phyloP scores from a whole-genome alignment of 92 coral and sea anemone genomes.

The Metridium senile region DNA sequence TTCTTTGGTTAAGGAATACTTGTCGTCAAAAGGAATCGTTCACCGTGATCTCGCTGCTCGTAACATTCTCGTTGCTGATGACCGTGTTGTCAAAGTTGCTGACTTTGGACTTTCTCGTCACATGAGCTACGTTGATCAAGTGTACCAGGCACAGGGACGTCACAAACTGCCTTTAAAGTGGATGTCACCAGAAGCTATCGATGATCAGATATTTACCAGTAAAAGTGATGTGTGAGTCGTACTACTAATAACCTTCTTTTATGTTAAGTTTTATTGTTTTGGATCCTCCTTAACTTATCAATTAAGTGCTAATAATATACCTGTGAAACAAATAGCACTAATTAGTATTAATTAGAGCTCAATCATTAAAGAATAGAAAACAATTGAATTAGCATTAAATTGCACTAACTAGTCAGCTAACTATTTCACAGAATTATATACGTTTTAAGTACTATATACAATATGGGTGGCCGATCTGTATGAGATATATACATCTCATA shows the following conservation, averaged over 20 bases:
- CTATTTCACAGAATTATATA: too few species aligned
- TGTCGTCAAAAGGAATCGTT: conserved; percentile 10
- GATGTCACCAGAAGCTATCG: conserved; percentile 19
- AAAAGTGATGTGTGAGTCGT: conserved; percentile 17
- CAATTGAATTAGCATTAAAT: too few species aligned
- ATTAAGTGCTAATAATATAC: neutral
- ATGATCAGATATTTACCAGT: conserved; percentile 10
- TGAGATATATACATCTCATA: too few species aligned
- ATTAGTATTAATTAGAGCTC: too few species aligned
- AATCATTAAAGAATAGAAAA: too few species aligned
- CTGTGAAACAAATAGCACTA: too few species aligned
- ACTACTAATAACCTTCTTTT: neutral
- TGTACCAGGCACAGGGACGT: conserved; percentile 4
- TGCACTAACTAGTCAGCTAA: too few species aligned
- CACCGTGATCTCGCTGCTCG: neutral
- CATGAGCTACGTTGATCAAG: neutral
- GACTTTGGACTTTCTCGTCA: conserved; percentile 21
- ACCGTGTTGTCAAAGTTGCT: neutral
- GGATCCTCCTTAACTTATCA: neutral
- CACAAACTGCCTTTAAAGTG: conserved; percentile 21
- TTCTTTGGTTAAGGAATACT: neutral
- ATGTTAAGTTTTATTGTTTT: neutral
- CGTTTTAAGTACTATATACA: too few species aligned
- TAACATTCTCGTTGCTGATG: neutral
- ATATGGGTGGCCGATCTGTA: too few species aligned